Evolutionary conservation across 64 coral and sea anemone species (phyloP), one percentile per base, ranked within the genome.

Genomic region (Porites lutea): DNA sequence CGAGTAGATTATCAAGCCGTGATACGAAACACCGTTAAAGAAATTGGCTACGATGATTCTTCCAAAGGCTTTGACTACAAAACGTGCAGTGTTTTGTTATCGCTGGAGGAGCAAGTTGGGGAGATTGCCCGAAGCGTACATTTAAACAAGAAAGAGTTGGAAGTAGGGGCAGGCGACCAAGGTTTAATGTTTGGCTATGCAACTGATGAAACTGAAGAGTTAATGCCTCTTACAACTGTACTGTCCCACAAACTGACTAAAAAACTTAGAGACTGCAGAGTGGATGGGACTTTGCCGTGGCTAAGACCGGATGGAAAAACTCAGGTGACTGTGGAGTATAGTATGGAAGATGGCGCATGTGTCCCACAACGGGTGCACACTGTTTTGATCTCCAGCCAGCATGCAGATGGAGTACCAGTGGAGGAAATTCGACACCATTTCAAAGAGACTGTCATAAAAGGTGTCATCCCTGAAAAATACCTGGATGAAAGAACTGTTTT

Each of bases 121-220:
- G 96, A 98, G 2, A 98, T 98, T 14, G 96, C 96, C 51, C 48
- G 58, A 20, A 65, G 62, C 52, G 96, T 98, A 3, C 86, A 95
- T 46, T 70, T 91, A 14, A 78, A 79, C 48, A 97, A 83, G 60
- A 82, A 71, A 3, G 96, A 98, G 15, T 86, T 95, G 55, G 93
- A 95, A 18, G 47, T 95, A 6, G 96, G 96, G 1, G 96, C 96
- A 0, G 96, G 96, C 2, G 96, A 98, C 79, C 96, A 98, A 43
- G 96, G 96, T 2, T 72, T 98, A 14, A 98, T 98, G 96, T 98
- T 98, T 86, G 96, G 96, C 20, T 98, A 98, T 58, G 96, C 96
- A 0, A 95, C 93, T 1, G 86, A 98, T 52, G 96, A 98, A 70
- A 98, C 96, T 9, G 93, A 89, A 16, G 93, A 98, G 55, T 59